These are phyloP conservation scores for Monomorium pharaonis DNA, from an alignment of 1,140 invertebrate species.

Conservation along the genomic window DNA sequence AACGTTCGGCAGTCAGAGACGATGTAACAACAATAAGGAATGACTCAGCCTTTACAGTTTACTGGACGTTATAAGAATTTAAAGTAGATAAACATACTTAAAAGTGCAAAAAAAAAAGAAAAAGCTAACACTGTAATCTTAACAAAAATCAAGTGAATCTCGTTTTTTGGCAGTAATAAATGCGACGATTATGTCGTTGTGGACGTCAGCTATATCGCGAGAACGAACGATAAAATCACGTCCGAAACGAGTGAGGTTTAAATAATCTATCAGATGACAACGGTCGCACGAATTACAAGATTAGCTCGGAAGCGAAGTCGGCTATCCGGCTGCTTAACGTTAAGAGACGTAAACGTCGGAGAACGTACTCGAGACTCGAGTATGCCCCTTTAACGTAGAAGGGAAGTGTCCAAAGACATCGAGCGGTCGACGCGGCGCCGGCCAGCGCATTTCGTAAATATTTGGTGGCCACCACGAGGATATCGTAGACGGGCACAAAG, in stretches of 20 bases:
- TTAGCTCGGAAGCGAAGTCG: constrained; percentile 35
- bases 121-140: neutral
- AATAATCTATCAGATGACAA: constrained; percentile 4
- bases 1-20: too few species aligned
- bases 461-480: constrained; percentile 1
- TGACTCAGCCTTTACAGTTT: neutral
- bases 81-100: neutral
- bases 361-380: constrained; percentile 45
- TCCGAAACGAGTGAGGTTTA: constrained; percentile 24
- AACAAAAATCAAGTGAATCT: neutral
- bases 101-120: neutral
- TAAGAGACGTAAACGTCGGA: constrained; percentile 49
- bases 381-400: constrained; percentile 43
- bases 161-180: neutral
- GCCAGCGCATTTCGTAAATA: constrained; percentile 49
- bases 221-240: constrained; percentile 21
- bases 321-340: constrained; percentile 39
- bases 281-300: constrained; percentile 32
- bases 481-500: neutral
- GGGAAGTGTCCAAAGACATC: constrained; percentile 11
- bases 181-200: neutral
- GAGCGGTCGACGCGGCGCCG: neutral
- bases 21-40: too few species aligned
- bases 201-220: neutral
- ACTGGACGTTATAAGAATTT: neutral